Evolutionary conservation across 2,113 vertebrate species (phyloP).

Genomic region (Dryoscopus gambensis): DNA sequence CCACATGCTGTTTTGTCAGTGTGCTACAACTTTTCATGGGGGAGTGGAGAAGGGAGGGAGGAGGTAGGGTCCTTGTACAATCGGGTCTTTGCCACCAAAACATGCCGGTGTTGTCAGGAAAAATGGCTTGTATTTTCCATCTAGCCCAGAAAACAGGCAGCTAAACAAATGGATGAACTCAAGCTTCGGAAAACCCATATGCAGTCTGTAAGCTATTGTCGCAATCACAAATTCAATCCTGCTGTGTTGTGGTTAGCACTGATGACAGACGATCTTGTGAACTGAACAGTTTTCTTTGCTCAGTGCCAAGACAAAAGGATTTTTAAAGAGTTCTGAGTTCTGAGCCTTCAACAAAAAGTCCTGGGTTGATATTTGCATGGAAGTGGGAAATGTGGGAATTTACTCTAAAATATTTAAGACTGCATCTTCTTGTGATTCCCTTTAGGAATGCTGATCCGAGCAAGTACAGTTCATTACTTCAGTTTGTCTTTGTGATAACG

Average conservation of each 20-base stretch:
- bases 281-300: neutral
- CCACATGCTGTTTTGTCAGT: slow-evolving; percentile 23
- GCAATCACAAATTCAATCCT: neutral
- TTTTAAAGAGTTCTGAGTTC: neutral
- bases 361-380: neutral
- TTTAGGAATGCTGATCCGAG: neutral
- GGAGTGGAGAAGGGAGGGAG: neutral
- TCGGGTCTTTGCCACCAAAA: neutral
- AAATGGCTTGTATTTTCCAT: neutral
- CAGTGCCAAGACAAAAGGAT: neutral
- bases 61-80: neutral
- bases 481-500: neutral
- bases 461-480: neutral
- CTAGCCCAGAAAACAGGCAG: neutral
- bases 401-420: neutral
- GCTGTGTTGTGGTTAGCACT: neutral
- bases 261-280: neutral
- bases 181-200: neutral
- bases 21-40: neutral
- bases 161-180: neutral
- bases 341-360: neutral
- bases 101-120: accelerated
- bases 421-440: neutral
- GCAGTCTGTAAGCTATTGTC: neutral
- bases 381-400: neutral